Percentiles rank a stretch among this genome's conserved stretches.
phyloP scores from a whole-genome alignment of 2,888 invertebrate species.

The Amphipoea oculea region DNA sequence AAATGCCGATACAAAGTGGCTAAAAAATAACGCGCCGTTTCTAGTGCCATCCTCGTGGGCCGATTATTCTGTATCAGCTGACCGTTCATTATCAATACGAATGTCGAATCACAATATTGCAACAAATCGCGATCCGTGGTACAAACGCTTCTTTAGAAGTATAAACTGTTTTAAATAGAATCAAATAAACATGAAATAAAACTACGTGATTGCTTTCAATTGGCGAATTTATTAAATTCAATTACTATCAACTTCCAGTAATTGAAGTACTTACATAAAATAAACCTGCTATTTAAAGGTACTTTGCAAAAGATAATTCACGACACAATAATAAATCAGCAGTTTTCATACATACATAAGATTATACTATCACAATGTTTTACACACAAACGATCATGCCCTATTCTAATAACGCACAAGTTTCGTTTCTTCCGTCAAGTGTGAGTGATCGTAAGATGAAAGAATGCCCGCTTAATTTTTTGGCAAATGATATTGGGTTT shows the following conservation, averaged over 20 bases:
- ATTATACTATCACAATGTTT: conserved; percentile 80
- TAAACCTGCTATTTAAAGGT: conserved; percentile 83
- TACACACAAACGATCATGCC: conserved; percentile 69
- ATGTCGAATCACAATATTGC: conserved; percentile 72
- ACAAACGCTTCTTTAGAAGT: conserved; percentile 73
- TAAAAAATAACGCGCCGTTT: conserved; percentile 70
- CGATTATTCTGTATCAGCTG: conserved; percentile 72
- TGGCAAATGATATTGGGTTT: not conserved
- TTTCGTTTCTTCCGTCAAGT: not conserved
- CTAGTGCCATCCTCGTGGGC: conserved; percentile 77
- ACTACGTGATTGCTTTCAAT: conserved; percentile 75
- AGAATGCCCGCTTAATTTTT: not conserved
- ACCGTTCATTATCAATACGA: conserved; percentile 73
- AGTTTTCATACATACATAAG: conserved; percentile 74
- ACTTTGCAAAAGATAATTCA: conserved; percentile 81
- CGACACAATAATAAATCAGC: conserved; percentile 77
- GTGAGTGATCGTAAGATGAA: conserved; percentile 17
- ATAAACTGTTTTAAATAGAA: conserved; percentile 81
- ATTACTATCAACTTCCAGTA: conserved; percentile 88
- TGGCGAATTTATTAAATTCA: conserved; percentile 90
- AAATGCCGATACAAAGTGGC: conserved; percentile 63
- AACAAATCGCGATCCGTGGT: conserved; percentile 75
- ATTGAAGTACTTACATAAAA: conserved; percentile 87
- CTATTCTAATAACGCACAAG: conserved; percentile 54
- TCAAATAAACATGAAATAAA: conserved; percentile 74